Conservation (phyloP, 2,888 invertebrate genomes). For the Petrolisthes cinctipes region DNA sequence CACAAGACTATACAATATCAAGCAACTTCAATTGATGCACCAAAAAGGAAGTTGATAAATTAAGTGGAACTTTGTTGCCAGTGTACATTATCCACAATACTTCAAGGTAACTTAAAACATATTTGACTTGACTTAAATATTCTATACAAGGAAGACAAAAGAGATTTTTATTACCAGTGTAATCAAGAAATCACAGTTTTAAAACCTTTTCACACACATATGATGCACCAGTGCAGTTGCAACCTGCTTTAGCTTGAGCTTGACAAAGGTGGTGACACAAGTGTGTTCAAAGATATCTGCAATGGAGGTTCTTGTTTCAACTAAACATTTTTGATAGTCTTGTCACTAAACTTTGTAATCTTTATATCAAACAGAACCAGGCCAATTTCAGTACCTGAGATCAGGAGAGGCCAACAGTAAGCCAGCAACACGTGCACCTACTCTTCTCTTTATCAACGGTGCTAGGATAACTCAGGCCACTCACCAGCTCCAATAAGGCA, state of each 20-base stretch:
- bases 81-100: slow-evolving; percentile 27
- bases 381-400: slow-evolving; percentile 57
- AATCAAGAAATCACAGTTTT: slow-evolving; percentile 56
- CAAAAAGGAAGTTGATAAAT: slow-evolving; percentile 38
- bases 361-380: slow-evolving; percentile 43
- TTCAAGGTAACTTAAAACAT: slow-evolving; percentile 40
- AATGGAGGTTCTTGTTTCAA: slow-evolving; percentile 13
- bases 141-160: slow-evolving; percentile 57
- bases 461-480: slow-evolving; percentile 45
- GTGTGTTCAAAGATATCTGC: slow-evolving; percentile 8
- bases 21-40: slow-evolving; percentile 43
- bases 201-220: slow-evolving; percentile 21
- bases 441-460: slow-evolving; percentile 18
- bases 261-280: slow-evolving; percentile 2
- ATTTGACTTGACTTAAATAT: slow-evolving; percentile 35
- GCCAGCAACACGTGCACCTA: slow-evolving; percentile 45
- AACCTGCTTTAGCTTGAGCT: slow-evolving; percentile 23
- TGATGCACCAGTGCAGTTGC: slow-evolving; percentile 37
- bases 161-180: slow-evolving; percentile 47
- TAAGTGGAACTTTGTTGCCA: slow-evolving; percentile 32
- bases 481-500: slow-evolving; percentile 57
- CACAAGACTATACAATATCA: slow-evolving; percentile 40
- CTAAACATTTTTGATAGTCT: slow-evolving; percentile 33
- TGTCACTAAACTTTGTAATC: slow-evolving; percentile 26
- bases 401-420: slow-evolving; percentile 60